A percentile compares a stretch with the other conserved stretches of the same genome.
These are phyloP conservation scores for Istiophorus platypterus DNA, from an alignment of 2,113 vertebrate genomes.

Conservation along the genomic window DNA sequence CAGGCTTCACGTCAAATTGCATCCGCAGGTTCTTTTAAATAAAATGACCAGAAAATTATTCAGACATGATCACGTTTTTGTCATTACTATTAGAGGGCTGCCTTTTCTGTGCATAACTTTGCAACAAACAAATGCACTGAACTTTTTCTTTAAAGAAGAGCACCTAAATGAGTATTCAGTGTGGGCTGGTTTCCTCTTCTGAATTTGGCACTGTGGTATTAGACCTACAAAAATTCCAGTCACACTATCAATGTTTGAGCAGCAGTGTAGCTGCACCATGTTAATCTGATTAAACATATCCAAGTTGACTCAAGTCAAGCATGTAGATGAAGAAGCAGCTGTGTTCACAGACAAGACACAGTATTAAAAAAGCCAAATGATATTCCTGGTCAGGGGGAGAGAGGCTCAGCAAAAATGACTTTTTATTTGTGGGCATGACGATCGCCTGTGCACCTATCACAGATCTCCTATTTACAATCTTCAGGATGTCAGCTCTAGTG, in stretches of 20 bases:
- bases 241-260: conserved; percentile 4
- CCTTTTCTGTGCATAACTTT: neutral
- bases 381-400: neutral
- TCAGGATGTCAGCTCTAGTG: neutral
- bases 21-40: neutral
- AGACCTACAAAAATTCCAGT: neutral
- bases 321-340: conserved; percentile 6
- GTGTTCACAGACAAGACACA: conserved; percentile 2
- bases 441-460: neutral
- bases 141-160: neutral
- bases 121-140: neutral
- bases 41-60: too few species aligned
- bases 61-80: neutral
- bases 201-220: neutral
- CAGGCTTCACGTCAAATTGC: neutral
- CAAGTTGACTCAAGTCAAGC: neutral
- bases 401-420: neutral
- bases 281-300: conserved; percentile 1
- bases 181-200: neutral
- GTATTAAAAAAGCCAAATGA: neutral
- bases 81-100: too few species aligned
- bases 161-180: neutral
- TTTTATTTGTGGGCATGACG: neutral
- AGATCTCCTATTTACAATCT: neutral
- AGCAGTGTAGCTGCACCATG: neutral